Percentiles rank a stretch among this genome's conserved stretches.
Evolutionary conservation across 1,140 invertebrate species (phyloP).

Genomic region (Saccostrea cuccullata): DNA sequence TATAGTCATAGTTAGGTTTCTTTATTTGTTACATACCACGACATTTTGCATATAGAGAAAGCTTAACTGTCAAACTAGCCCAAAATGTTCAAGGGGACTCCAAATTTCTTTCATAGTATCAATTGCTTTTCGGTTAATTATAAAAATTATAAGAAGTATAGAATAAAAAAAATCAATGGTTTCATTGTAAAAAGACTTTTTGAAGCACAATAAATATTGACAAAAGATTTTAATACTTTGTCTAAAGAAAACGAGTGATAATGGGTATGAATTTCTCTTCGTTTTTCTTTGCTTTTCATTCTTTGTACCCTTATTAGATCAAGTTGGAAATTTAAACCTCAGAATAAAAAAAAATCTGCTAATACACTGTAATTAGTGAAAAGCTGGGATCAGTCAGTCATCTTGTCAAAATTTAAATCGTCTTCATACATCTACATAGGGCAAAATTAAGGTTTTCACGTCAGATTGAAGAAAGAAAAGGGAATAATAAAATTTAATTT

Average conservation of each 20-base stretch:
- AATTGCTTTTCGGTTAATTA: neutral
- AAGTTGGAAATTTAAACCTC: conserved; percentile 5
- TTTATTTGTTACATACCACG: neutral
- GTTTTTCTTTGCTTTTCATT: neutral
- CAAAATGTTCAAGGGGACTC: neutral
- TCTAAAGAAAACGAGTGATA: conserved; percentile 1
- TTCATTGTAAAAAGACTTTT: neutral
- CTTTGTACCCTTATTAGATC: neutral
- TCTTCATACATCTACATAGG: neutral
- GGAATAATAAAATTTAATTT: neutral
- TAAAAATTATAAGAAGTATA: neutral
- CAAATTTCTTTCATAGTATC: conserved; percentile 3
- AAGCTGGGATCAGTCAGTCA: neutral
- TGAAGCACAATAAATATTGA: conserved; percentile 22
- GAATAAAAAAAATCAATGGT: neutral
- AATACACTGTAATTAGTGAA: conserved; percentile 9
- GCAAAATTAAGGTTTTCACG: neutral
- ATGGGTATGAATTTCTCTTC: neutral
- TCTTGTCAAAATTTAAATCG: neutral
- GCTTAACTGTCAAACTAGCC: neutral
- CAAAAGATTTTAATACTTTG: conserved; percentile 7
- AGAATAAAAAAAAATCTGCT: neutral
- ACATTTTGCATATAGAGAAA: neutral
- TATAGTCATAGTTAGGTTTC: neutral
- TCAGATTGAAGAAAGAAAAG: neutral